phyloP scores from a whole-genome alignment of 2,888 invertebrate species.

The Scelioninae gen. 1 region DNA sequence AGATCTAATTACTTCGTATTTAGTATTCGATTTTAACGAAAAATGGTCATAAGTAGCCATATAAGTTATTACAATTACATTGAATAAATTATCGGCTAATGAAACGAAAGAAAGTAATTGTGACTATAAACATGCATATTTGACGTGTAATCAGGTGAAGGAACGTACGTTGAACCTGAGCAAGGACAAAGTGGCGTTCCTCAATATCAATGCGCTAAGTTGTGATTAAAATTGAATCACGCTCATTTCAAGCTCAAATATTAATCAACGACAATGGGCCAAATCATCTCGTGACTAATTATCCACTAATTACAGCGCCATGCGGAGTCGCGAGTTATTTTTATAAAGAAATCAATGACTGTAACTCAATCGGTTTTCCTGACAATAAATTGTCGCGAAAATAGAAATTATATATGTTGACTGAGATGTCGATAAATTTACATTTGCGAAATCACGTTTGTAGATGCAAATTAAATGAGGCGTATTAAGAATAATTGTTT shows the following conservation, averaged over 20 bases:
- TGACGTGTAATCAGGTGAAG: slow-evolving; percentile 10
- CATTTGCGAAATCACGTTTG: too few relatives aligned
- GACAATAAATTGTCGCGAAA: too few relatives aligned
- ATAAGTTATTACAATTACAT: slow-evolving; percentile 5
- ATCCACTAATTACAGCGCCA: background rate
- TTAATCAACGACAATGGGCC: slow-evolving; percentile 17
- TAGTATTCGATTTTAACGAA: background rate
- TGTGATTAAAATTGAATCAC: slow-evolving; percentile 7
- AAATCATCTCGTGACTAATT: too few relatives aligned
- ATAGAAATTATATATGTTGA: too few relatives aligned
- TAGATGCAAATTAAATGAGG: too few relatives aligned
- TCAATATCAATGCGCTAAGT: background rate
- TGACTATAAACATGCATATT: slow-evolving; percentile 13
- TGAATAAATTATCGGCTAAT: background rate
- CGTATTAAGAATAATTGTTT: background rate
- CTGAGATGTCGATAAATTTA: too few relatives aligned
- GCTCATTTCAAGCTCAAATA: slow-evolving; percentile 10
- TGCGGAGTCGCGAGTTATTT: slow-evolving; percentile 1
- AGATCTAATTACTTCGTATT: background rate
- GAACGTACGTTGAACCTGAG: slow-evolving; percentile 42
- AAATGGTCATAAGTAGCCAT: background rate
- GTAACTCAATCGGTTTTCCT: too few relatives aligned
- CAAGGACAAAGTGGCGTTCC: slow-evolving; percentile 21
- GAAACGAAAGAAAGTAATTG: slow-evolving; percentile 11
- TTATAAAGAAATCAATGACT: slow-evolving; percentile 26